Conservation (phyloP, 2,113 vertebrate genomes). For the Crocuta crocuta region DNA sequence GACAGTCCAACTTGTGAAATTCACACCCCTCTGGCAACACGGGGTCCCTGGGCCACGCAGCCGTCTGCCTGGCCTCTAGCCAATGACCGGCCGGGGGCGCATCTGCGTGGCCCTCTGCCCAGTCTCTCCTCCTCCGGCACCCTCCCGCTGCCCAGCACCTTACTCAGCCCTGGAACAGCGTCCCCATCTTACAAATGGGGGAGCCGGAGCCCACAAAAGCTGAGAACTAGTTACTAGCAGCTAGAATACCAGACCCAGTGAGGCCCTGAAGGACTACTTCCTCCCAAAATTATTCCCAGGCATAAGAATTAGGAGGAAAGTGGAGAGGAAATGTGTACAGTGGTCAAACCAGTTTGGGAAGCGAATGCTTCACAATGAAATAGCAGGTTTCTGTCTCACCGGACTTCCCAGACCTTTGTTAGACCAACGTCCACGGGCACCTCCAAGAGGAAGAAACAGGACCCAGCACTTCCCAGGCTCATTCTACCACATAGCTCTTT, state of each 20-base stretch:
- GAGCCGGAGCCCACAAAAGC: not conserved
- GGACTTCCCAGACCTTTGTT: not conserved
- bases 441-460: not conserved
- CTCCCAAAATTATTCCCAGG: not conserved
- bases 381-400: not conserved
- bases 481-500: not conserved
- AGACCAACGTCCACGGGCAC: not conserved
- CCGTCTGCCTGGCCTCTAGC: not conserved
- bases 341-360: not conserved
- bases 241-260: not conserved
- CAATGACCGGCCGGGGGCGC: not conserved
- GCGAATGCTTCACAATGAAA: not conserved
- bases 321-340: not conserved
- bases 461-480: not conserved
- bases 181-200: not conserved
- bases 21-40: not conserved
- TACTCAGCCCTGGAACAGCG: not conserved
- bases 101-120: not conserved
- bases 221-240: not conserved
- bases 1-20: slow-evolving; percentile 71
- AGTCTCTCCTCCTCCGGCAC: not conserved
- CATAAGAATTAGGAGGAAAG: not conserved
- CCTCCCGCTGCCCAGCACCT: not conserved
- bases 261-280: not conserved
- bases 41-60: not conserved